Percentiles rank a stretch among this genome's conserved stretches.
phyloP scores from a whole-genome alignment of 2,797 vertebrate species.

The Sebastolobus alascanus region DNA sequence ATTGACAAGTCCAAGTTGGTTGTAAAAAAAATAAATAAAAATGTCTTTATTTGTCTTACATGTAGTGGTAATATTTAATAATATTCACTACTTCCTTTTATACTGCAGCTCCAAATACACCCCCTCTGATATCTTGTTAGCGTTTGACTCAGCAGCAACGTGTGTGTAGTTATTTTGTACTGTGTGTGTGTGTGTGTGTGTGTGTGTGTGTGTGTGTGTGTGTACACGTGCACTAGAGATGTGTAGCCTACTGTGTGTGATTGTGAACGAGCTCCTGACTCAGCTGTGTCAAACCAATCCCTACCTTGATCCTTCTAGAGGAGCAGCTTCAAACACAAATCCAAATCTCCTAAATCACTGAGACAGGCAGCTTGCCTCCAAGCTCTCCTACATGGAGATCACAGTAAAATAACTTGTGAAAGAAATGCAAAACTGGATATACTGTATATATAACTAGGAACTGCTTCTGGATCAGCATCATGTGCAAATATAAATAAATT shows the following conservation, averaged over 20 bases:
- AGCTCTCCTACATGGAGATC: conserved; percentile 32
- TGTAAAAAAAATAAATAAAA: background rate
- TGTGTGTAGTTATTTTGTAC: conserved; percentile 7
- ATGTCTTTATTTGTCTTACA: background rate
- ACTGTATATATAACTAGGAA: background rate
- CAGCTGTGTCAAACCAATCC: conserved; percentile 70
- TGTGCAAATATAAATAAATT: conserved; percentile 6
- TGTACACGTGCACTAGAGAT: background rate
- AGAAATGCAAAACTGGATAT: conserved; percentile 25
- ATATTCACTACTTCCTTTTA: background rate
- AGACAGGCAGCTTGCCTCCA: conserved; percentile 65
- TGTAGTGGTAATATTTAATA: background rate
- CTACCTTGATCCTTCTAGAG: conserved; percentile 54
- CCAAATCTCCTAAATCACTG: conserved; percentile 67
- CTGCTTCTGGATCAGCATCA: background rate
- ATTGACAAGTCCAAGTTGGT: background rate
- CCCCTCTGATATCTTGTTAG: conserved; percentile 3
- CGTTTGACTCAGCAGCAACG: conserved; percentile 53
- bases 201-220: background rate
- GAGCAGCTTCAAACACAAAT: conserved; percentile 76
- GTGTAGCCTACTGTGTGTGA: conserved; percentile 20
- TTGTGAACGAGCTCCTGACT: conserved; percentile 61
- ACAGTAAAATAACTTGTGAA: conserved; percentile 31
- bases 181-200: conserved; percentile 3
- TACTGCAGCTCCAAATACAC: background rate